Conservation (phyloP, 2,797 vertebrate genomes). For the Kryptopterus vitreolus region DNA sequence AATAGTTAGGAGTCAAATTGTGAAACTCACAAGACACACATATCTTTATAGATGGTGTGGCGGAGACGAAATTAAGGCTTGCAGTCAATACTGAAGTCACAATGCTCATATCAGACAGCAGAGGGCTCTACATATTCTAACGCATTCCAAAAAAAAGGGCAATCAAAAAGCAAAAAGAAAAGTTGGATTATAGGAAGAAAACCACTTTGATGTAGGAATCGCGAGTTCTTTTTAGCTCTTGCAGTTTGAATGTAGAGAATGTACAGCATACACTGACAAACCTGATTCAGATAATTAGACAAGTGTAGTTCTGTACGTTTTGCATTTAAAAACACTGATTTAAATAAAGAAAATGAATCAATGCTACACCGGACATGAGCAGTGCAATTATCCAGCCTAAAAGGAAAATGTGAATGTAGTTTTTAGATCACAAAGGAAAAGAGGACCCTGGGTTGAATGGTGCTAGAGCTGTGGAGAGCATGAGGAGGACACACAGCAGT, state of each 20-base stretch:
- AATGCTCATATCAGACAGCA: background rate
- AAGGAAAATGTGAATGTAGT: background rate
- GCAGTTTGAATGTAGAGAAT: background rate
- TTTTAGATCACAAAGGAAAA: background rate
- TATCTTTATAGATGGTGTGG: background rate
- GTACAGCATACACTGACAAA: background rate
- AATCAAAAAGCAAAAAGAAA: background rate
- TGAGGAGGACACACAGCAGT: background rate
- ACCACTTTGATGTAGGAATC: background rate
- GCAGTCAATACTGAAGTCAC: background rate
- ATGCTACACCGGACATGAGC: background rate
- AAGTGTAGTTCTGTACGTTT: no score
- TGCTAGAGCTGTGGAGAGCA: background rate
- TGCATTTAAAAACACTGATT: background rate
- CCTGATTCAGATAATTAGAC: background rate
- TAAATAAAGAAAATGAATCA: background rate
- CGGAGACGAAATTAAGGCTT: background rate
- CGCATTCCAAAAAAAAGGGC: background rate
- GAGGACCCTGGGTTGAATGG: background rate
- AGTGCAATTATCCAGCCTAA: background rate
- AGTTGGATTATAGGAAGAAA: background rate
- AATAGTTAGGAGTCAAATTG: background rate
- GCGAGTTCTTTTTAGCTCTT: no score
- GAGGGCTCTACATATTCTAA: background rate
- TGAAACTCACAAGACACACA: background rate